Conservation (phyloP, 2,113 vertebrate genomes). For the Struthio camelus region DNA sequence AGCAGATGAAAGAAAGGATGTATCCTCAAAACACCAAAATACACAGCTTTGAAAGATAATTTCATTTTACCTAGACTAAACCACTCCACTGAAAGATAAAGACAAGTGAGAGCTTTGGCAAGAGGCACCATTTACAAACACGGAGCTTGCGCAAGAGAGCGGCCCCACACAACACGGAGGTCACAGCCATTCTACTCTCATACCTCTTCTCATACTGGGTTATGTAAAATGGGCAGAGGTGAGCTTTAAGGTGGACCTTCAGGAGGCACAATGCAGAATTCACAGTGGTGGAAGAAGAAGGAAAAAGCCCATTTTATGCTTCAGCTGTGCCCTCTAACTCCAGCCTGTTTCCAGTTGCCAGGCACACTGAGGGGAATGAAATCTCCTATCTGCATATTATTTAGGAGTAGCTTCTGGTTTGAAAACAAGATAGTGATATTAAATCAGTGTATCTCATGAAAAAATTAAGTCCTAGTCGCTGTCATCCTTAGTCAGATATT, state of each 20-base stretch:
- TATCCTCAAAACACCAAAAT: background rate
- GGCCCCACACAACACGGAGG: accelerated
- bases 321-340: background rate
- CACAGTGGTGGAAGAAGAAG: background rate
- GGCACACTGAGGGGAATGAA: background rate
- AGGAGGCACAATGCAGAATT: background rate
- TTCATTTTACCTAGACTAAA: background rate
- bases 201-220: background rate
- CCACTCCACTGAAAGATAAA: background rate
- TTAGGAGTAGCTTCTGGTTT: background rate
- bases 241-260: background rate
- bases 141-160: too few relatives aligned
- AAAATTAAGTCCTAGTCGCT: background rate
- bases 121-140: background rate
- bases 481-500: background rate
- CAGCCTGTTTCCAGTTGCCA: background rate
- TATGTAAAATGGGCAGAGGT: background rate
- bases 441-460: background rate
- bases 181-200: background rate
- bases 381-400: background rate
- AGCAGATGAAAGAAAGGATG: background rate
- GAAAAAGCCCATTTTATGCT: background rate
- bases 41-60: background rate
- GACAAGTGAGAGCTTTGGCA: background rate
- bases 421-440: background rate